These are phyloP conservation scores for Trogon surrucura DNA, from an alignment of 2,113 vertebrate genomes.

Conservation along the genomic window DNA sequence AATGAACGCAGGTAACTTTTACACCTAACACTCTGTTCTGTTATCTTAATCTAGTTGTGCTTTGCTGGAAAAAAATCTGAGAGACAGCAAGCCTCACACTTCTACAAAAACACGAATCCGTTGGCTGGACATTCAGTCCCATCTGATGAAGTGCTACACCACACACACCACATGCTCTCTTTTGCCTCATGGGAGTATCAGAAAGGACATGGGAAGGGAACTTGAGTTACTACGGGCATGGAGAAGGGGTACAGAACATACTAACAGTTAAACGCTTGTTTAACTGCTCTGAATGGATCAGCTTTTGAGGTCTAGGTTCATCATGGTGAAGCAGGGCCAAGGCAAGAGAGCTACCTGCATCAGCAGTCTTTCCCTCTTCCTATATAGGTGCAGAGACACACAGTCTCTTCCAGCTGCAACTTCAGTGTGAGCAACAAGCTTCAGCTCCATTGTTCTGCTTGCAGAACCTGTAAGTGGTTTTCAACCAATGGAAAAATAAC, in stretches of 20 bases:
- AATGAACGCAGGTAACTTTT: background rate
- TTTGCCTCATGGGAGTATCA: background rate
- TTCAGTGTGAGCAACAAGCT: background rate
- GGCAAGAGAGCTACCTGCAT: background rate
- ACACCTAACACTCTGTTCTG: background rate
- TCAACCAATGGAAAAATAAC: background rate
- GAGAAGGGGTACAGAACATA: background rate
- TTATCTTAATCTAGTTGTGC: background rate
- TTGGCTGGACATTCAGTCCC: background rate
- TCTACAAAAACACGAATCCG: background rate
- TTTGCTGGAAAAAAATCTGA: background rate
- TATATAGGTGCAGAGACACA: fast-evolving
- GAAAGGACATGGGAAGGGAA: background rate
- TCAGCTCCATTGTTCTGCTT: background rate
- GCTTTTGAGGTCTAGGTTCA: background rate
- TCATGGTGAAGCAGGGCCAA: background rate
- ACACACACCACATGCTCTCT: background rate
- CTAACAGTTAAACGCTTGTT: background rate
- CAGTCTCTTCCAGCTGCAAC: background rate
- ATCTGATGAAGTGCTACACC: background rate
- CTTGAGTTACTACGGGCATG: too few species aligned
- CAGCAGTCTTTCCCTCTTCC: background rate
- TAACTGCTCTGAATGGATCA: background rate
- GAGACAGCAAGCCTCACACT: background rate
- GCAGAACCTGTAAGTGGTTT: background rate